Base-by-base conservation (phyloP, 2,888 invertebrate species). In the Euplagia quadripunctaria region DNA sequence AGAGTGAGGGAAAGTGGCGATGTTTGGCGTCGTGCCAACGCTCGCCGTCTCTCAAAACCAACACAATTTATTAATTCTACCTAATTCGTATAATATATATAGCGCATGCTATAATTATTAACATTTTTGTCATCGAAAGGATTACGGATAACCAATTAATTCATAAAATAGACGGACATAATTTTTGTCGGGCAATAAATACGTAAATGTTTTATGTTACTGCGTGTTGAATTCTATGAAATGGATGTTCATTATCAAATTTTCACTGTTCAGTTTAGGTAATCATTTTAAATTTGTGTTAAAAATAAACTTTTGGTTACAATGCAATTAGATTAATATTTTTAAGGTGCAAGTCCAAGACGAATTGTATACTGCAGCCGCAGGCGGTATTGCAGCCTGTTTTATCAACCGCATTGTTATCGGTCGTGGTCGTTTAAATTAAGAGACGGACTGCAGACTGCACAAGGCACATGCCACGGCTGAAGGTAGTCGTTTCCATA, bases 11-110 rank as follows among this genome's bases (percentile, higher is more conserved):
- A 94, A 94, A 93, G 93, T 93, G 89, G 84, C 83, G 81, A 82
- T 74, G 82, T 76, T 91, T 94, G 95, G 95, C 92, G 41, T 75
- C n/a, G 17, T 20, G 94, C 95, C 94, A 94, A 87, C 84, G 86
- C 83, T 71, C 83, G 81, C 83, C 80, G 85, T 87, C 87, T 88
- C 89, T 93, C 92, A 92, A 90, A 91, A 89, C 83, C 84, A 85
- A 86, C 86, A 88, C 85, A 91, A 94, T 92, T 91, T 93, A 94
- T 94, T 91, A 91, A 93, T 89, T 91, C 89, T 87, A 87, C 81
- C 91, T 93, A 93, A 93, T 93, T 92, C 91, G 90, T 90, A 89
- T 89, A 91, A 88, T 91, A 92, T 92, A 92, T 93, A 91, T 91
- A 89, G 88, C 87, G 84, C 82, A 64, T 41, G 52, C 66, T 58